Base-by-base conservation (phyloP, 2,888 invertebrate genomes). In the Drosophila recens region DNA sequence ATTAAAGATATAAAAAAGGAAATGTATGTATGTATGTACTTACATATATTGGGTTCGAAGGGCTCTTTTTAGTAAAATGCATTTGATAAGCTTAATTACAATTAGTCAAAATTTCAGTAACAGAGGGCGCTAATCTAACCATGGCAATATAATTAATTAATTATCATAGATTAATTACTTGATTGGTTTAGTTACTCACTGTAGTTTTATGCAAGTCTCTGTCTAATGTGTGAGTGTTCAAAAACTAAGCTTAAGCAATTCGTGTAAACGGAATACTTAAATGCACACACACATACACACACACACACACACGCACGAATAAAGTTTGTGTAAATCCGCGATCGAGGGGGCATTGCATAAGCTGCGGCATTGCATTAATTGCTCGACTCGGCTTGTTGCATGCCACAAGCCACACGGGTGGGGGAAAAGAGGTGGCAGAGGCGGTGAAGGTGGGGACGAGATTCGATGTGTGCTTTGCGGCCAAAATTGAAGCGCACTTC, bases 361-460 rank as follows among this genome's bases (percentile, higher is more conserved):
- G 65, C 71, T 48, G 76, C 65, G 67, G 80, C 80, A 78, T 53
- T 59, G 76, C 49, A 58, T 78, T 78, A 78, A 78, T 78, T 78
- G 76, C 76, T 67, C 66, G 68, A 49, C 42, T 56, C 23, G 51
- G 57, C 67, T 58, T 63, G 82, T 84, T 89, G 84, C 84, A 89
- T 84, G 84, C 87, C 78, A 89, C 84, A 89, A 89, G 84, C 87
- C 78, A 53, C 89, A 84, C 89, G 89, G 87, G 76, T 57, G 15
- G 10, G 36, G 6, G 17, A 45, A 56, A 36, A 58, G 34, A 9
- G 30, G 48, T 40, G 59, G 30, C 23, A 10, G 34, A 20, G 36
- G 13, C 30, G 15, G 36, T 36, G 52, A 30, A 34, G 20, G 4
- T 9, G 56, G 38, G 0, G 20, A 43, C 1, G 20, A 30, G 45